A percentile compares a stretch with the other conserved stretches of the same genome.
phyloP scores from a whole-genome alignment of 2,888 invertebrate genomes.

The Chelonus formosanus region DNA sequence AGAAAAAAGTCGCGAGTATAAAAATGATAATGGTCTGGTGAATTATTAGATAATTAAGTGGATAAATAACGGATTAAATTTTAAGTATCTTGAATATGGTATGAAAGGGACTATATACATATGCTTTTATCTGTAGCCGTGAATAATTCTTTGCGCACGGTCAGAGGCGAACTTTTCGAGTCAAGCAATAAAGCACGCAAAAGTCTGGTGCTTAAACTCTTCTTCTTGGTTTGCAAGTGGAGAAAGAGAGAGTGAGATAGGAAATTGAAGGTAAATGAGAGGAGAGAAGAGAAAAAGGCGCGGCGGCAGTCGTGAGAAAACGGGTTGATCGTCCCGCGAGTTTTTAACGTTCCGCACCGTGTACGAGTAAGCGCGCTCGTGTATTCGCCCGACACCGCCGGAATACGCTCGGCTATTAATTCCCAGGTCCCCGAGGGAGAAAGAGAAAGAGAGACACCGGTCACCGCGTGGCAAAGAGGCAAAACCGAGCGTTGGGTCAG shows the following conservation, averaged over 20 bases:
- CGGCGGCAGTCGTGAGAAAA: constrained; percentile 44
- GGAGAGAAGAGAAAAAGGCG: constrained; percentile 36
- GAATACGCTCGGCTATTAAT: constrained; percentile 61
- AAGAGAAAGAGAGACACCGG: constrained; percentile 52
- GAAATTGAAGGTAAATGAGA: constrained; percentile 33
- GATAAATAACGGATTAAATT: constrained; percentile 31
- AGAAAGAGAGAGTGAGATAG: constrained; percentile 21
- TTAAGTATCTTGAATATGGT: neutral
- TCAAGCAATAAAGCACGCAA: constrained; percentile 35
- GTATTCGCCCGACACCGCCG: constrained; percentile 38
- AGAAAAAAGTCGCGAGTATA: neutral
- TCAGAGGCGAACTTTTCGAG: constrained; percentile 35
- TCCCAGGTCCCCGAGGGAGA: constrained; percentile 48
- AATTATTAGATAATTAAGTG: constrained; percentile 29
- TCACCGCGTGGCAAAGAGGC: constrained; percentile 51
- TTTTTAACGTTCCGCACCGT: constrained; percentile 42
- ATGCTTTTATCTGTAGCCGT: constrained; percentile 7
- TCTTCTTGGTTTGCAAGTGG: constrained; percentile 19
- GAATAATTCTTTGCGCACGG: constrained; percentile 21
- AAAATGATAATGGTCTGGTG: constrained; percentile 25
- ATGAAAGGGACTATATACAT: neutral
- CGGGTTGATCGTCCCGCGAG: constrained; percentile 45
- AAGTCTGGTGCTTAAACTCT: constrained; percentile 21
- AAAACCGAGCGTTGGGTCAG: constrained; percentile 58
- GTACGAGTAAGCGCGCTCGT: constrained; percentile 36